Evolutionary conservation across 2,888 invertebrate genomes (phyloP).

Genomic region (Seladonia tumulorum): DNA sequence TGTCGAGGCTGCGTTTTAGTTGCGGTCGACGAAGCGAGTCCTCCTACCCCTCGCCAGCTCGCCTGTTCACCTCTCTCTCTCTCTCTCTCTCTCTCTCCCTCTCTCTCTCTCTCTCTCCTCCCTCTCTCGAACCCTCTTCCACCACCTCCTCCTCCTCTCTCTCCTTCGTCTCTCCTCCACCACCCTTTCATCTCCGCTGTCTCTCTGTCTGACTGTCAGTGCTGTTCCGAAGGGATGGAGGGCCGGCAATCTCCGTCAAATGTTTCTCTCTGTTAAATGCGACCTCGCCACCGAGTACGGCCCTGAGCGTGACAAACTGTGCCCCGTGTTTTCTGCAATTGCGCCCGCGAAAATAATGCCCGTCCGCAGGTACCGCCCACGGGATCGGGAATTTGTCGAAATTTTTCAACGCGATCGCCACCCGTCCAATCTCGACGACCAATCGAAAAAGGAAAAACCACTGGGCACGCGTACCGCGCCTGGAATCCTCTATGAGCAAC

Average conservation of each 20-base stretch:
- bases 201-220: slow-evolving; percentile 48
- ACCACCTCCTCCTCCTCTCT: not conserved
- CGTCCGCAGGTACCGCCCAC: not conserved
- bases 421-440: not conserved
- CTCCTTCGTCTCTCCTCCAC: slow-evolving; percentile 7
- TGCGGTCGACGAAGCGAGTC: slow-evolving; percentile 79
- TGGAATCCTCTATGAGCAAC: too few relatives aligned
- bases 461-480: not conserved
- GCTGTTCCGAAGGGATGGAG: slow-evolving; percentile 57
- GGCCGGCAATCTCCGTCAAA: slow-evolving; percentile 66
- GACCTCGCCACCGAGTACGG: slow-evolving; percentile 28
- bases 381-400: slow-evolving; percentile 15
- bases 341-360: slow-evolving; percentile 43
- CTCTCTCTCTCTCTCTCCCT: not conserved
- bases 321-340: slow-evolving; percentile 31
- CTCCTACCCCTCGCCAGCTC: slow-evolving; percentile 65
- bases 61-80: slow-evolving; percentile 2
- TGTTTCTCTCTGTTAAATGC: slow-evolving; percentile 68
- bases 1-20: slow-evolving; percentile 79
- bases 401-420: slow-evolving; percentile 8
- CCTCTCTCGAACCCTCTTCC: slow-evolving; percentile 2
- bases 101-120: slow-evolving; percentile 1
- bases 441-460: not conserved
- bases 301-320: slow-evolving; percentile 52
- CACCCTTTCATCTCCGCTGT: slow-evolving; percentile 55